Conservation (phyloP, 2,888 invertebrate species). For the Allacma fusca region DNA sequence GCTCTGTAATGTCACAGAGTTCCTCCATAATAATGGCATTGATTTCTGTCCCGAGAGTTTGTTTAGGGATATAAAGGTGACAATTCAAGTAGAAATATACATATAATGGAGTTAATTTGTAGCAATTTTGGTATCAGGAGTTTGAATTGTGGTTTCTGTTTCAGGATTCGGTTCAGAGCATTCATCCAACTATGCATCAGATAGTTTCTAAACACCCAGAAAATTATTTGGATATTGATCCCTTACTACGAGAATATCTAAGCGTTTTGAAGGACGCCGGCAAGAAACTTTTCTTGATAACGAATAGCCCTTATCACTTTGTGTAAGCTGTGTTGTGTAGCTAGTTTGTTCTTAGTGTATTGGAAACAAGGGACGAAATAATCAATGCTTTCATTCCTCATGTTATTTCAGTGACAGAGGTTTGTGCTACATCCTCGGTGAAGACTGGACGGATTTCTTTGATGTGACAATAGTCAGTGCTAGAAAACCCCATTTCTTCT, state of each 20-base stretch:
- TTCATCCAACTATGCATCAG: constrained; percentile 88
- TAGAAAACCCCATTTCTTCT: constrained; percentile 95
- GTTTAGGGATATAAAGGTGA: constrained; percentile 90
- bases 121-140: too few species aligned
- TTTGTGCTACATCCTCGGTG: constrained; percentile 87
- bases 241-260: constrained; percentile 77
- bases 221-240: constrained; percentile 81
- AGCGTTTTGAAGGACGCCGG: constrained; percentile 75
- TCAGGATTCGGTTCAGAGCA: constrained; percentile 85
- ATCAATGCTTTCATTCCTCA: not conserved
- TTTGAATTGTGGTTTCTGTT: too few species aligned
- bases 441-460: constrained; percentile 88
- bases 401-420: constrained; percentile 79
- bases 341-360: too few species aligned
- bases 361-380: too few species aligned
- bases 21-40: constrained; percentile 86
- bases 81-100: not conserved
- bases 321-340: too few species aligned
- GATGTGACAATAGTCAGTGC: constrained; percentile 95
- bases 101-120: too few species aligned
- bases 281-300: constrained; percentile 93
- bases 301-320: constrained; percentile 95
- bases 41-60: constrained; percentile 95
- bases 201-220: constrained; percentile 82
- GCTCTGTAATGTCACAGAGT: constrained; percentile 91